These are phyloP conservation scores for Thunnus albacares DNA, from an alignment of 2,797 vertebrate genomes.

Conservation along the genomic window DNA sequence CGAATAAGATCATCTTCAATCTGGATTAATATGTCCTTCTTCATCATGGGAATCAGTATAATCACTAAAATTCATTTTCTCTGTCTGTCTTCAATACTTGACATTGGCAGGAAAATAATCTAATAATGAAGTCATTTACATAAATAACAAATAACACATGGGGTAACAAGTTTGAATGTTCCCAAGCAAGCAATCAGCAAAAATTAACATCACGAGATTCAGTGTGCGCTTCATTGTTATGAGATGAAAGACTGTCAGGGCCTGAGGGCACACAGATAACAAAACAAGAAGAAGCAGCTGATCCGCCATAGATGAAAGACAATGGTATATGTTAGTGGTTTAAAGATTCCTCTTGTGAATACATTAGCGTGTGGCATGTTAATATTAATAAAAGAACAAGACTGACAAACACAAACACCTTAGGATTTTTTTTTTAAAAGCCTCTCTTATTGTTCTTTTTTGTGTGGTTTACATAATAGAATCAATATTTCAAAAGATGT, in stretches of 20 bases:
- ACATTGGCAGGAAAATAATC: conserved; percentile 35
- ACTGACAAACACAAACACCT: not conserved
- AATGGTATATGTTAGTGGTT: conserved; percentile 19
- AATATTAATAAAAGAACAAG: conserved; percentile 24
- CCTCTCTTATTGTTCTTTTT: not conserved
- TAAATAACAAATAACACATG: conserved; percentile 49
- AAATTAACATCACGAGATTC: conserved; percentile 38
- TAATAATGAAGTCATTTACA: conserved; percentile 48
- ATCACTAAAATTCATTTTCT: not conserved
- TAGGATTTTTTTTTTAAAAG: not conserved
- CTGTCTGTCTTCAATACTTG: conserved; percentile 21
- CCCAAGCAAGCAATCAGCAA: conserved; percentile 54
- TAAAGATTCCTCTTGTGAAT: conserved; percentile 39
- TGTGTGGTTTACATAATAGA: not conserved
- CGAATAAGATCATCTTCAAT: not conserved
- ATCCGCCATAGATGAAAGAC: conserved; percentile 61
- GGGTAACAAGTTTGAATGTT: conserved; percentile 44
- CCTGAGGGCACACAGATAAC: conserved; percentile 49
- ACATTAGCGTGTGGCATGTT: conserved; percentile 27
- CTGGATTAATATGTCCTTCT: not conserved
- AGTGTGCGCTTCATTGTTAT: conserved; percentile 40
- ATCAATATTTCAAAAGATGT: not conserved
- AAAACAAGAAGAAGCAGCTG: conserved; percentile 48
- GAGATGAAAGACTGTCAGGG: conserved; percentile 58
- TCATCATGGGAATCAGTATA: too few relatives aligned